Base-by-base conservation (phyloP, 2,888 invertebrate genomes). In the Neuroscelio doddi region DNA sequence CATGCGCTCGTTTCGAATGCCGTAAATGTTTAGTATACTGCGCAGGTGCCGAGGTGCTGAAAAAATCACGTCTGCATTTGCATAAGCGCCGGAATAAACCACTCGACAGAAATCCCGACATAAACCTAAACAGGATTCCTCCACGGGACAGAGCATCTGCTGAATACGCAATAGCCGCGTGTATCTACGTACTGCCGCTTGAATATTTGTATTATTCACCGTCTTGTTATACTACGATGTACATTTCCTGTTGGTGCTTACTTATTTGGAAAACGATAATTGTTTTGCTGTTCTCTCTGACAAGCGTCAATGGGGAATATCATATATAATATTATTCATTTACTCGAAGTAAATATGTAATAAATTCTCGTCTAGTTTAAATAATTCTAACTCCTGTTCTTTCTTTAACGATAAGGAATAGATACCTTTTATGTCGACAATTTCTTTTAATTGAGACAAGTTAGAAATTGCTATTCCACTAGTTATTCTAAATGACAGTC, bases 21-120 rank as follows among this genome's bases (percentile, higher is more conserved):
- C 69, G 76, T 74, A 74, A 80, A 79, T 80, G 77, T 73, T 71
- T 73, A 71, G 77, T 73, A 71, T 71, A 72, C 72, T 68, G 71
- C 73, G 74, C 79, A 75, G 76, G 76, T 77, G 76, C 69, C 50
- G 73, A 73, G 72, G 80, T 79, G 79, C 69, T 76, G 80, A 82
- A 79, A 81, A 83, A 82, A 82, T 83, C 83, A 83, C 82, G 83
- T 83, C 81, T 75, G 77, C 80, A 84, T 83, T 83, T 82, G 81
- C 83, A 83, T 83, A 83, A 84, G 82, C 83, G 82, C 77, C 80
- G 80, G 81, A 80, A 83, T 83, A 83, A 83, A 83, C 79, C 83
- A 83, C 83, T 80, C 81, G 81, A 76, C 81, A 76, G 78, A 79
- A 81, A 82, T 80, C 80, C 81, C 79, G 76, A 77, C 77, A 78